These are phyloP conservation scores for Periplaneta americana DNA, from an alignment of 1,140 invertebrate genomes.

Conservation along the genomic window DNA sequence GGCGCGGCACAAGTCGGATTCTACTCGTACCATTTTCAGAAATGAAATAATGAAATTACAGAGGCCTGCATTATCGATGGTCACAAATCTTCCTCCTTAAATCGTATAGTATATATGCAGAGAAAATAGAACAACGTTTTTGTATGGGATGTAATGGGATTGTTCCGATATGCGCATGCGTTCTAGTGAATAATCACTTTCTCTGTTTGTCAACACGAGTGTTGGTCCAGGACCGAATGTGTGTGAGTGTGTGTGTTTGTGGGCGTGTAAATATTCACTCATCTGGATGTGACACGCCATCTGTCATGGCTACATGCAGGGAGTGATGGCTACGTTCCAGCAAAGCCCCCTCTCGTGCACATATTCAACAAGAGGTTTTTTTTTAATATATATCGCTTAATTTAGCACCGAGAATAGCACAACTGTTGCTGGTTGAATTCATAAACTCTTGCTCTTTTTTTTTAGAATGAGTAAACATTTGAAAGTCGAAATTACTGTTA, in stretches of 20 bases:
- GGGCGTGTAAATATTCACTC: background rate
- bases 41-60: too few species aligned
- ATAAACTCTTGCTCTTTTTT: background rate
- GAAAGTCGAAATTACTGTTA: background rate
- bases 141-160: background rate
- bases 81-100: too few species aligned
- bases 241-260: background rate
- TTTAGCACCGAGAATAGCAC: background rate
- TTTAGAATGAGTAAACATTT: background rate
- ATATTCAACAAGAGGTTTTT: background rate
- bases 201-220: background rate
- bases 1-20: too few species aligned
- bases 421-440: background rate
- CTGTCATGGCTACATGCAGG: background rate
- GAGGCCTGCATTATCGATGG: too few species aligned
- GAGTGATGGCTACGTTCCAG: background rate
- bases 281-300: background rate
- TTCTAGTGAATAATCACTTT: background rate
- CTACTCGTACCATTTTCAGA: too few species aligned
- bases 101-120: too few species aligned
- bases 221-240: background rate
- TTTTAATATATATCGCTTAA: background rate
- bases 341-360: background rate
- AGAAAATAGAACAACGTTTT: too few species aligned
- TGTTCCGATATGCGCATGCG: background rate